phyloP scores from a whole-genome alignment of 2,113 vertebrate species.

The Tragulus kanchil region DNA sequence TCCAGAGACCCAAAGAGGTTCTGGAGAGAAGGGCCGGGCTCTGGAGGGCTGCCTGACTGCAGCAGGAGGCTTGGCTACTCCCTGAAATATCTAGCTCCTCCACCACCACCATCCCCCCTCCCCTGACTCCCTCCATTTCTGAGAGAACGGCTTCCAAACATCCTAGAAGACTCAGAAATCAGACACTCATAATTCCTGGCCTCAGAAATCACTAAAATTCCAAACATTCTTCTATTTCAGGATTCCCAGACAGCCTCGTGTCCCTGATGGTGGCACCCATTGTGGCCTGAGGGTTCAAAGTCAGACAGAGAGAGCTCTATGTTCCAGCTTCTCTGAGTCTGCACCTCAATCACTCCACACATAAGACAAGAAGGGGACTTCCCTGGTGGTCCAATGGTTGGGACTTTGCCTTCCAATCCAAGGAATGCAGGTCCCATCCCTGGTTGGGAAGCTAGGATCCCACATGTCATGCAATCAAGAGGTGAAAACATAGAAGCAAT shows the following conservation, averaged over 20 bases:
- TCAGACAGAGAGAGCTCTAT: not conserved
- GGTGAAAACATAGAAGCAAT: not conserved
- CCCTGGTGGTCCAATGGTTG: not conserved
- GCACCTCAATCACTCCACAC: not conserved
- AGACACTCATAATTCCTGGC: not conserved
- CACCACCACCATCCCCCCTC: not conserved
- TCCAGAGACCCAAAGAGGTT: not conserved
- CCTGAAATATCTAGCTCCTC: not conserved
- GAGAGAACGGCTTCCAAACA: not conserved
- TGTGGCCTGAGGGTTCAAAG: not conserved
- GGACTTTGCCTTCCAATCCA: not conserved
- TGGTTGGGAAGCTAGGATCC: not conserved
- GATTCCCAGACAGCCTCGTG: not conserved
- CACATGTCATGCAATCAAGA: not conserved
- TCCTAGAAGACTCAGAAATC: not conserved
- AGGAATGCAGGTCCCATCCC: not conserved
- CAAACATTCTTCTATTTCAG: not conserved
- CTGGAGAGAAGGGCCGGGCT: too few species aligned
- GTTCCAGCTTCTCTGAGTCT: not conserved
- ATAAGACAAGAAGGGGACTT: not conserved
- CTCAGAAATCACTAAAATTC: not conserved
- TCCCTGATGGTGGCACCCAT: rapidly evolving
- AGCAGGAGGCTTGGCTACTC: not conserved
- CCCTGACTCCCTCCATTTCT: not conserved
- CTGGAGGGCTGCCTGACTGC: rapidly evolving